Evolutionary conservation across 2,797 vertebrate genomes (phyloP).

Genomic region (Coccyzus lansbergi): DNA sequence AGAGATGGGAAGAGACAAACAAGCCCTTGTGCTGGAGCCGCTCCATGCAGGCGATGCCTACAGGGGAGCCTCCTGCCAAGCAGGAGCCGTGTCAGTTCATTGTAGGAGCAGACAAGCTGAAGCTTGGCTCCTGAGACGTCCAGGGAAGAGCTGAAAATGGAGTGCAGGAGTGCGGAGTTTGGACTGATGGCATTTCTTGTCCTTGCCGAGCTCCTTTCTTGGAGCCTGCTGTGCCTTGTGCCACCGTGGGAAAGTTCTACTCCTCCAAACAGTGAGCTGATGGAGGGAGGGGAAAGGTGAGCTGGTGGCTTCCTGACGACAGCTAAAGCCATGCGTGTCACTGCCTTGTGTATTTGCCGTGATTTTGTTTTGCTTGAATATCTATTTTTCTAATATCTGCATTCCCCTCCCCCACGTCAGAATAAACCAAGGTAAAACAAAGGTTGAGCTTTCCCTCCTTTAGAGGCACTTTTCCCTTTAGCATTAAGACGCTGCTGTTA

Average conservation of each 20-base stretch:
- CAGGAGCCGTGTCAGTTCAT: not conserved
- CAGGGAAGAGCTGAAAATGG: not conserved
- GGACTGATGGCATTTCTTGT: not conserved
- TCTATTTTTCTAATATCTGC: not conserved
- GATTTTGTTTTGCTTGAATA: not conserved
- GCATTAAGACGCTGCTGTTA: not conserved
- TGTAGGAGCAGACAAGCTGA: not conserved
- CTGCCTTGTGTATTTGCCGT: not conserved
- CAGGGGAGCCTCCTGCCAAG: not conserved
- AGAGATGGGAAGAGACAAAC: not conserved
- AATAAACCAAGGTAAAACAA: not conserved
- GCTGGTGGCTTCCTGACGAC: not conserved
- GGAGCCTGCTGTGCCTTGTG: not conserved
- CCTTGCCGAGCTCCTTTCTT: not conserved
- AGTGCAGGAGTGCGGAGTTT: not conserved
- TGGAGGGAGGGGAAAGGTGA: not conserved
- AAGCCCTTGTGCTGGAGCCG: not conserved
- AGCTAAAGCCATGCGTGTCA: not conserved
- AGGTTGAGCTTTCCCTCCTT: not conserved
- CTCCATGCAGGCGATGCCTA: fast-evolving
- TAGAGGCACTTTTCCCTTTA: not conserved
- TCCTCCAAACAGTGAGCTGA: not conserved
- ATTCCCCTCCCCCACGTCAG: fast-evolving
- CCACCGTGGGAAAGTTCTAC: not conserved
- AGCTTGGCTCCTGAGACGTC: not conserved